These are phyloP conservation scores for Cyprinodon diabolis DNA, from an alignment of 2,797 vertebrate species.

Conservation along the genomic window DNA sequence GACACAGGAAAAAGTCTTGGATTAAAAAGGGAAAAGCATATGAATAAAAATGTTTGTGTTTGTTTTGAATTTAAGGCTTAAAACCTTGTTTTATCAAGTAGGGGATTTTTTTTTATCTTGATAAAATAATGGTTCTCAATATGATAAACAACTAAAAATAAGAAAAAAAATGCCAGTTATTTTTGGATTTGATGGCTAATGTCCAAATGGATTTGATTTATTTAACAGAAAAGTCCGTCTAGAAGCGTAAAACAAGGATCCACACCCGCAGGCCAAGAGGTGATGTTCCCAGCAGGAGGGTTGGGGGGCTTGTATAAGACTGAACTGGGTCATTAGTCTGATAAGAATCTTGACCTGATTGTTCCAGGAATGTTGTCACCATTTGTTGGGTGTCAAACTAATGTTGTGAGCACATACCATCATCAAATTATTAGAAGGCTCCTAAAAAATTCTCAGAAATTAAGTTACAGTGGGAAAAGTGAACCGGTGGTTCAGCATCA, in stretches of 20 bases:
- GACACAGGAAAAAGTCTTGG: no score
- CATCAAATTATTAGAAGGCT: no score
- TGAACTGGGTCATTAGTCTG: slow-evolving; percentile 1
- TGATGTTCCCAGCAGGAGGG: background rate
- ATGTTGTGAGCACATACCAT: no score
- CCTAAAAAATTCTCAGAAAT: no score
- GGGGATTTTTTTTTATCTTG: no score
- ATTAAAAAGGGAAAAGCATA: no score
- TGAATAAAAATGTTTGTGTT: no score
- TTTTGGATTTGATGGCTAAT: background rate
- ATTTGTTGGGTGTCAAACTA: no score
- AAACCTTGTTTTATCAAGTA: no score
- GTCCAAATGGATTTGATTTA: background rate
- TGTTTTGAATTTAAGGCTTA: no score
- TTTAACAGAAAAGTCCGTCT: background rate
- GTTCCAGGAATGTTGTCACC: background rate
- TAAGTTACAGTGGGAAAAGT: no score
- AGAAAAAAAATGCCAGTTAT: background rate
- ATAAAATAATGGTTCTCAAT: background rate
- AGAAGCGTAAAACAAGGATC: background rate
- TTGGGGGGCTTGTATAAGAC: background rate
- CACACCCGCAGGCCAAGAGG: background rate
- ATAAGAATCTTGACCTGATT: background rate
- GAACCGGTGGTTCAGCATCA: no score
- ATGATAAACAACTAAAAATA: background rate